These are phyloP conservation scores for Zaprionus obscuricornis DNA, from an alignment of 2,888 invertebrate genomes.

Conservation along the genomic window DNA sequence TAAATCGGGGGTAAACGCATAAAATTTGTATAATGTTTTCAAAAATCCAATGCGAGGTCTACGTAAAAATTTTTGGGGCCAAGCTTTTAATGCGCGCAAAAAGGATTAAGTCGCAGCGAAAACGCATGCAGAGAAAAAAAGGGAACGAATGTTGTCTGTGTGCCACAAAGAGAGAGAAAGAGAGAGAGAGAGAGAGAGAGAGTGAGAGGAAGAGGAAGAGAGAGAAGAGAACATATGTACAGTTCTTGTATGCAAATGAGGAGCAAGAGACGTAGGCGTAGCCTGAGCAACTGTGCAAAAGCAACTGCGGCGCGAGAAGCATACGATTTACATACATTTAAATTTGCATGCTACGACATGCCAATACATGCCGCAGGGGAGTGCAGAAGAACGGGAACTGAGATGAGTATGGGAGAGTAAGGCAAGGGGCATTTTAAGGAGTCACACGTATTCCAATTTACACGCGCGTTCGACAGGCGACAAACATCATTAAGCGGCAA, in stretches of 20 bases:
- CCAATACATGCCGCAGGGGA: background rate
- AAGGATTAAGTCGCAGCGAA: conserved; percentile 58
- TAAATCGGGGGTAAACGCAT: conserved; percentile 26
- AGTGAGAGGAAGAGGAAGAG: background rate
- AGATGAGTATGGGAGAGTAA: too few relatives aligned
- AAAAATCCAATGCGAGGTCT: conserved; percentile 47
- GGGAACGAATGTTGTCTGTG: background rate
- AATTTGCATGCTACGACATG: conserved; percentile 59
- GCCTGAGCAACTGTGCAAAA: background rate
- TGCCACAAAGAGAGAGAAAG: background rate
- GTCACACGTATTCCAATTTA: conserved; percentile 63
- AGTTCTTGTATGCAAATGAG: conserved; percentile 57
- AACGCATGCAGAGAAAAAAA: conserved; percentile 1
- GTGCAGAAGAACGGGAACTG: background rate
- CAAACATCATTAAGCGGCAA: conserved; percentile 65
- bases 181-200: background rate
- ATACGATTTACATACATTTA: conserved; percentile 71
- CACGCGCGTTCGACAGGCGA: conserved; percentile 62
- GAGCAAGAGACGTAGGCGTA: conserved; percentile 44
- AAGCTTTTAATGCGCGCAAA: conserved; percentile 70
- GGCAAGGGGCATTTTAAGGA: conserved; percentile 4
- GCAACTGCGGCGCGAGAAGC: conserved; percentile 45
- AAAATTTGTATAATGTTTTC: conserved; percentile 62
- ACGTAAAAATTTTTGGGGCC: conserved; percentile 47
- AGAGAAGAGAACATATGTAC: conserved; percentile 52